These are phyloP conservation scores for Melieria omissa DNA, from an alignment of 2,888 invertebrate genomes.

Conservation along the genomic window DNA sequence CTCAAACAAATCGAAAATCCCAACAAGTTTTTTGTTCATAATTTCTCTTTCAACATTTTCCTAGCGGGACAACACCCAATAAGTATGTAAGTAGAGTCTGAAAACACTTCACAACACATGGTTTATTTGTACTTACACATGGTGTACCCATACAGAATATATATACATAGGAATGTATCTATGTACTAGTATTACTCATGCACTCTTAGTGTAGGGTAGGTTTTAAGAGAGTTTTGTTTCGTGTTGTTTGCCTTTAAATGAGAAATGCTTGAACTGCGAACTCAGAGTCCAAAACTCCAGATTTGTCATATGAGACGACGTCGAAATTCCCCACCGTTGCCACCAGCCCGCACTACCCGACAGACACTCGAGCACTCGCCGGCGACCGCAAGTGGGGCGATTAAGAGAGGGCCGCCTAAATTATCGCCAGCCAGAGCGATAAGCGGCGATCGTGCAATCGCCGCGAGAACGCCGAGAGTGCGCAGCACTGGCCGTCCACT, in stretches of 20 bases:
- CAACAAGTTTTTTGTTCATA: too few relatives aligned
- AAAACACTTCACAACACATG: not conserved
- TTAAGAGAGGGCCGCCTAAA: slow-evolving; percentile 11
- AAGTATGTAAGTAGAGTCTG: not conserved
- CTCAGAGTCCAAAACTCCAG: slow-evolving; percentile 46
- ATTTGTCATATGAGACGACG: slow-evolving; percentile 41
- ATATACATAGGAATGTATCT: not conserved
- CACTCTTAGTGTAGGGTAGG: too few relatives aligned
- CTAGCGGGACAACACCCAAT: not conserved
- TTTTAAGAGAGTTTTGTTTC: too few relatives aligned
- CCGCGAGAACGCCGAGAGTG: not conserved
- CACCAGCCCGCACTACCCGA: not conserved
- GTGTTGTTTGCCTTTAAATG: too few relatives aligned
- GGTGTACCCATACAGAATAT: not conserved
- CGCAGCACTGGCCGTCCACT: slow-evolving; percentile 30
- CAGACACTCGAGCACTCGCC: not conserved
- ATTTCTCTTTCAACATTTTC: too few relatives aligned
- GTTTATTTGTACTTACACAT: too few relatives aligned
- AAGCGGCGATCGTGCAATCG: not conserved
- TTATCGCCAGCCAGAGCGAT: not conserved
- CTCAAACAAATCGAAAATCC: too few relatives aligned
- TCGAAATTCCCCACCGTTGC: slow-evolving; percentile 13
- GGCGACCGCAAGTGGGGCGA: not conserved
- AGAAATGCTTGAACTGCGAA: slow-evolving; percentile 30
- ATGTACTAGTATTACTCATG: not conserved